Evolutionary conservation across 2,113 vertebrate species (phyloP), one percentile per base, ranked within the genome.

Genomic region (Acrocephalus arundinaceus): DNA sequence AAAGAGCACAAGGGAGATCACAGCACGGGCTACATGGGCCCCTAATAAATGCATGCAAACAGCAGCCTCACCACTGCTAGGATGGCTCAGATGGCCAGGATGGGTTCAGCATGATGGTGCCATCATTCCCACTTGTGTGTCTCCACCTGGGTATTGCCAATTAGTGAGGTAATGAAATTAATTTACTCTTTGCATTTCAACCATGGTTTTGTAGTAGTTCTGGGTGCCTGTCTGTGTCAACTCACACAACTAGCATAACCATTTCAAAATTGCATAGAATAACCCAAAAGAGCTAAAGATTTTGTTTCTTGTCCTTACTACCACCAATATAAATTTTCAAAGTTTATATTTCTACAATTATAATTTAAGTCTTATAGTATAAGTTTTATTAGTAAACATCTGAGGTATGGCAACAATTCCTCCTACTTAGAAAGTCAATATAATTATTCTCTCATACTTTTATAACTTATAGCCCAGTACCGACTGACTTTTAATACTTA

Each of bases 21-120:
- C 16, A 67, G 24, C 15, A 14, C 7, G 13, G 13, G 19, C 6
- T 67, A 2, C 31, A 30, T 0, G 0, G 5, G 35, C 24, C 35
- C 15, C 57, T 9, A 24, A 25, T 5, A 51, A 43, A 58, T 31
- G 16, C 31, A 58, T 31, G 16, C 31, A 58, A 58, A 58, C 20
- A 75, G 51, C 51, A 66, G 43, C 51, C 10, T n/a, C 1, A 0
- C 4, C 6, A 4, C 13, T 76, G 25, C 35, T 76, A 39, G 37
- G 37, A 39, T 39, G 37, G 37, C 37, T 39, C 37, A 11, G 37
- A 39, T 39, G 37, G 37, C 37, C 37, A 7, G 45, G 72, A 25
- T 35, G 13, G 52, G 35, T 7, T 43, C 35, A 59, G 31, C 21
- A 21, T 7, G 16, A 66, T 20, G 20, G 9, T 51, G 28, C 24